Base-by-base conservation (phyloP, 1,140 invertebrate species). In the Gonioctena quinquepunctata region DNA sequence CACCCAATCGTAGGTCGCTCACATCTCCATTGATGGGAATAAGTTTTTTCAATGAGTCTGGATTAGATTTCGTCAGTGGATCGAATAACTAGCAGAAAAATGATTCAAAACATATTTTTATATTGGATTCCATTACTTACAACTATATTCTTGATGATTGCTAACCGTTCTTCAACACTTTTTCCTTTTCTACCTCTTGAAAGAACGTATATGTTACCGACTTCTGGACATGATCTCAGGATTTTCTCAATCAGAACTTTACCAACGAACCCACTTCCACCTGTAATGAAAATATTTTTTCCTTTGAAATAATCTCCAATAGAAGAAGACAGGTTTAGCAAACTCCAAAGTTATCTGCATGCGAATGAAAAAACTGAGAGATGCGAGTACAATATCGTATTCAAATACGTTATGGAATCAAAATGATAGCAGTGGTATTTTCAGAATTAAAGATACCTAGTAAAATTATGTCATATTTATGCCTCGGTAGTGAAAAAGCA, bases 201-300 rank as follows among this genome's bases (percentile, higher is more conserved):
- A 42, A 42, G 33, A 8, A 42, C n/a, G 33, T 42, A 42, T 13
- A 42, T n/a, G 3, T 42, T 42, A 42, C 33, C 33, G 11, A 42
- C 33, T 42, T n/a, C 11, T 13, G 91, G 88, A 84, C 94, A 96
- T 1, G 90, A 92, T 68, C 93, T 86, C 2, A 96, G 81, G 2
- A 96, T 79, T 78, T 96, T 96, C 83, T 96, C 94, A 1, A 95
- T 87, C 8, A 96, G 83, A 0, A 93, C 90, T 84, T 96, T 96
- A 0, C 94, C 94, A 83, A 96, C 88, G 79, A 95, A 96, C 27
- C 94, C 94, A 73, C 92, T 92, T 1, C 87, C 90, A 11, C 91
- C 91, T 2, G 90, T 91, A 19, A 92, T 84, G 70, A 95, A 92
- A 48, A 92, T 84, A 67, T 84, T 86, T 71, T 88, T 85, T n/a